Percentiles rank a stretch among this genome's conserved stretches.
phyloP scores from a whole-genome alignment of 2,888 invertebrate genomes.

The Girardia tigrina region DNA sequence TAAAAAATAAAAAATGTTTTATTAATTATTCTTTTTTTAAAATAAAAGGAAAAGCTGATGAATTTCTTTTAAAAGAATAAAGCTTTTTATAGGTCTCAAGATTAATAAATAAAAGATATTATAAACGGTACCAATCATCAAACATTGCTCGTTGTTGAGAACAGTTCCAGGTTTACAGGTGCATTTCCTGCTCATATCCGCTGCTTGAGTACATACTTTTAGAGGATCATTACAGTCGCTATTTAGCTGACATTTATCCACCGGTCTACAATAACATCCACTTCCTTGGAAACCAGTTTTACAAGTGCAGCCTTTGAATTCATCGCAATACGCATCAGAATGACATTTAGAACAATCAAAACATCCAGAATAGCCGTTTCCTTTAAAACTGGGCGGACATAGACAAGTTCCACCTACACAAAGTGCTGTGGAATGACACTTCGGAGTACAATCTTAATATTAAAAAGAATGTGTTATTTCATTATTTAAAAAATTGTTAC shows the following conservation, averaged over 20 bases:
- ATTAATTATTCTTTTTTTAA: too few relatives aligned
- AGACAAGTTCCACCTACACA: background rate
- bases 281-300: background rate
- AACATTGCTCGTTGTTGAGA: background rate
- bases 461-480: background rate
- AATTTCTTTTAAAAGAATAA: too few relatives aligned
- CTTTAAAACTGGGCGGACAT: background rate
- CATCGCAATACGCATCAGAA: background rate
- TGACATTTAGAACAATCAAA: background rate
- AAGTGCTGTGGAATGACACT: background rate
- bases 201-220: background rate
- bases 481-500: background rate
- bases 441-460: background rate
- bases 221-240: background rate
- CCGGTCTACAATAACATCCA: slow-evolving; percentile 11
- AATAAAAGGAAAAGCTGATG: too few relatives aligned
- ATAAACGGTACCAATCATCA: background rate
- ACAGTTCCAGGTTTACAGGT: background rate
- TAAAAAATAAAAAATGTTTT: too few relatives aligned
- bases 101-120: too few relatives aligned
- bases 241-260: background rate
- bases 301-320: background rate
- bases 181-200: slow-evolving; percentile 19
- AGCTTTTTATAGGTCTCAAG: too few relatives aligned
- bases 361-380: background rate